Base-by-base conservation (phyloP, 2,797 vertebrate genomes). In the Danio aesculapii region DNA sequence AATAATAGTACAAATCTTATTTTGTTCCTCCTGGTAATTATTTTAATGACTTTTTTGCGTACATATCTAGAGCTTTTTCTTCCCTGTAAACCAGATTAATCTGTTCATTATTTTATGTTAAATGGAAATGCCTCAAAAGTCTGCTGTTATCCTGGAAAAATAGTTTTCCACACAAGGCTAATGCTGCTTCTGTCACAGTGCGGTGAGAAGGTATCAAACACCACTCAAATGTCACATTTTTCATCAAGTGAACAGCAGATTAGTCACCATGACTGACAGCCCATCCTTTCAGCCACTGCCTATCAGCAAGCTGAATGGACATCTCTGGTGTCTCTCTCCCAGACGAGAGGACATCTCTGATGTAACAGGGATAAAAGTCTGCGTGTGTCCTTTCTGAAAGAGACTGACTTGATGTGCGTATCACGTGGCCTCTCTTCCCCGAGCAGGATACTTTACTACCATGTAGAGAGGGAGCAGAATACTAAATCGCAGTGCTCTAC, bases 211-310 rank as follows among this genome's bases (percentile, higher is more conserved):
- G 74, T 84, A 77, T 72, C 81, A 47, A 68, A 73, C 78, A 82
- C 74, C 86, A 81, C 83, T 89, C 77, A 87, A 85, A 90, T 89
- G 88, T 85, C 79, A 47, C 58, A 83, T 68, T 83, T 72, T 83
- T 81, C 73, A 62, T 85, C 41, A 70, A 79, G 69, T 70, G 14
- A 70, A 66, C 4, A 67, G 8, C 19, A 13, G 43, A 39, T 88
- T 44, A 81, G 77, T 87, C 89, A 83, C 87, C 81, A 82, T 88
- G 87, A 86, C 84, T 87, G 87, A 89, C 89, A 88, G 88, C 88
- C 87, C 78, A 83, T 88, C 85, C 86, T 87, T 47, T 77, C 89
- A 86, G 87, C 85, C 86, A 81, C 88, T 84, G 88, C 88, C 85
- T 85, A 72, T 86, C 85, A 87, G 85, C 69, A 81, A 90, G 91